Conservation (phyloP, 2,113 vertebrate species). For the Holacanthus passer region DNA sequence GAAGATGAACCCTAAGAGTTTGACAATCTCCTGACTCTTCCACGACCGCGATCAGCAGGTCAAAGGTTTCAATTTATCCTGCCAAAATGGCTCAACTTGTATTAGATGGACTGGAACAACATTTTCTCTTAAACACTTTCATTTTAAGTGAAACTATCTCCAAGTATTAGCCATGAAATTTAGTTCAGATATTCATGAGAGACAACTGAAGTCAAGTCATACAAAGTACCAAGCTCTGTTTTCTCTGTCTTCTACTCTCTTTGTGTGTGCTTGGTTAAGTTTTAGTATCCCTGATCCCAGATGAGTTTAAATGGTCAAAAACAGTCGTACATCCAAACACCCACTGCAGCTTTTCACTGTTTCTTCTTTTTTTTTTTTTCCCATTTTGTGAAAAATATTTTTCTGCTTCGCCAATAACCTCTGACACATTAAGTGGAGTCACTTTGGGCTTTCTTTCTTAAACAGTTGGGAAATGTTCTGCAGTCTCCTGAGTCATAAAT, state of each 20-base stretch:
- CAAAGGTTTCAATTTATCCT: too few species aligned
- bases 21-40: too few species aligned
- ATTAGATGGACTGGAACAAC: too few species aligned
- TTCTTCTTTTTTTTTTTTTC: neutral
- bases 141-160: neutral
- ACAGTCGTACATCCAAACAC: constrained; percentile 1
- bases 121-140: too few species aligned
- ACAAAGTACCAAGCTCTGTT: neutral
- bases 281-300: constrained; percentile 1
- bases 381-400: neutral
- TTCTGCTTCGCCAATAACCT: neutral
- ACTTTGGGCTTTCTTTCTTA: constrained; percentile 17
- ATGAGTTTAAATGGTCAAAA: constrained; percentile 51
- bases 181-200: too few species aligned
- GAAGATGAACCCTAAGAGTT: too few species aligned
- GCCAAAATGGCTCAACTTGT: too few species aligned
- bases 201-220: neutral
- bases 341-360: neutral
- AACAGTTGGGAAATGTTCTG: constrained; percentile 35
- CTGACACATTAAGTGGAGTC: constrained; percentile 48
- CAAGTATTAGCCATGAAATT: neutral
- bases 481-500: constrained; percentile 11
- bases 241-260: neutral
- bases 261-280: constrained; percentile 12
- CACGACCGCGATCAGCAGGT: too few species aligned